Base-by-base conservation (phyloP, 2,113 vertebrate species). In the Rhagologus leucostigma region DNA sequence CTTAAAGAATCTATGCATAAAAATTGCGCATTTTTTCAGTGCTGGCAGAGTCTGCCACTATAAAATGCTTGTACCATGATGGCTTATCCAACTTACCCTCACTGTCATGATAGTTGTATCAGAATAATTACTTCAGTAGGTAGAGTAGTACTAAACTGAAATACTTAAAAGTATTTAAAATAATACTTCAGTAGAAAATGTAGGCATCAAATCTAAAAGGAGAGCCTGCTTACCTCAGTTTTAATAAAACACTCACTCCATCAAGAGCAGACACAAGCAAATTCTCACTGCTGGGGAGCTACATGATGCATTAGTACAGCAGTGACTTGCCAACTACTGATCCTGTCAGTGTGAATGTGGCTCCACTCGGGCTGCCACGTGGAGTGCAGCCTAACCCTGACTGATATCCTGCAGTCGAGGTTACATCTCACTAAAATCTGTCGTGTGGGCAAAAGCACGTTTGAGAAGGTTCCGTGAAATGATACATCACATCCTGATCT, bases 251-350 rank as follows among this genome's bases (percentile, higher is more conserved):
- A 16, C 15, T 50, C 21, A 11, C 22, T 79, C 13, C n/a, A 29
- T 39, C 23, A 56, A 32, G 74, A 44, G 39, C 69, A 71, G 27
- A 16, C 42, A 15, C 16, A 47, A 81, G 21, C 19, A 39, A 47
- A 26, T 71, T 49, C 18, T 39, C 50, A 1, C 26, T 63, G 78
- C 41, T 87, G 84, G 52, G 71, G 37, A 71, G 39, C 55, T 39
- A 0, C 3, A 26, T n/a, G 64, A 5, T 57, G n/a, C 52, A 3
- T 57, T 39, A 55, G n/a, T 6, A 8, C 23, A 47, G 33, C n/a
- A 21, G 4, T 17, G 6, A 21, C 37, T 14, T 75, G 46, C 29
- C 23, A 32, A 2, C 47, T 53, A 1, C 50, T 6, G 7, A 89
- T 52, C 26, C 60, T 41, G 56, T 33, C 62, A 9, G 26, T 8